Base-by-base conservation (phyloP, 2,888 invertebrate genomes). In the Heteropelma amictum region DNA sequence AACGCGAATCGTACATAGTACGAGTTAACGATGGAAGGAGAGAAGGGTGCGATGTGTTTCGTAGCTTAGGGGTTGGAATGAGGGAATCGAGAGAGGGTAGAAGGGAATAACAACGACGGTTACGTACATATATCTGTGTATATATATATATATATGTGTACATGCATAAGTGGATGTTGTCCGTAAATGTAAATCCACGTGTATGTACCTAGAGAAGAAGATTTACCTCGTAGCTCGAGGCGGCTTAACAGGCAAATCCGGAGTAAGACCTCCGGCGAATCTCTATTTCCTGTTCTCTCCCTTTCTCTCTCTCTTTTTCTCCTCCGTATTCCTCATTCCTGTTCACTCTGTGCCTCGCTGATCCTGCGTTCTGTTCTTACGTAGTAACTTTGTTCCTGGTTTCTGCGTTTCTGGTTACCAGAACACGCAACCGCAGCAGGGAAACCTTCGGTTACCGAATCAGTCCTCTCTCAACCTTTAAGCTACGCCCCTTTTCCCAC, bases 171-270 rank as follows among this genome's bases (percentile, higher is more conserved):
- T 53, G 12, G 30, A n/a, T 40, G 42, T 12, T 1, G 33, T 35
- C 30, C 28, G 23, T 35, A 21, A 8, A 42, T 51, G 38, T 65
- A 69, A 7, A 51, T n/a, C 21, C 54, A 60, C 26, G 38, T 53
- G 23, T 33, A 42, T 63, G 56, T 56, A 35, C 38, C 47, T 26
- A 60, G 45, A 51, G 67, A 64, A 53, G 56, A 76, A 65, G 65
- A 65, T 79, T 67, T 79, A 83, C 80, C 81, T 79, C 78, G 76
- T 77, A 72, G 76, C 79, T 77, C 76, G 72, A 78, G 79, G 76
- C 83, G 83, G 83, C 84, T 87, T 87, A 86, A 77, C 81, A 77
- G 81, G 76, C 77, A 87, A 87, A 87, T 87, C 87, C 85, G 77
- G 82, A 82, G 83, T 86, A 87, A 87, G 85, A 85, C 83, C 81